Evolutionary conservation across 2,113 vertebrate species (phyloP), one percentile per base, ranked within the genome.

Genomic region (Egretta garzetta): DNA sequence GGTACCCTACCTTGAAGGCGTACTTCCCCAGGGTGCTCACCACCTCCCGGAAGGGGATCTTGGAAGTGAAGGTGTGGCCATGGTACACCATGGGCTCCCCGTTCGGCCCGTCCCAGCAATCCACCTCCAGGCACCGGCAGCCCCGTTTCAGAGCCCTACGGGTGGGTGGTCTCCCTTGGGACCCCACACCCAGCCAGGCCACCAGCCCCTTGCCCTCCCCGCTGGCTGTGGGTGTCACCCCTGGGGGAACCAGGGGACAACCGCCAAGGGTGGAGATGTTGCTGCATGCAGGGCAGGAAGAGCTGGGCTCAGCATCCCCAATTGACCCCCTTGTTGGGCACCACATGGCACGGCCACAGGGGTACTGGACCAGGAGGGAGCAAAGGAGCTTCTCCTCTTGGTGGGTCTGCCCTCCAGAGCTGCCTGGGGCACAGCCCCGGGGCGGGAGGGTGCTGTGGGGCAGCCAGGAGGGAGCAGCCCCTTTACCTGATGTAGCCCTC

Each of bases 61-160:
- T 99, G 72, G 99, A 99, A 30, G 99, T 99, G 83, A 99, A 97
- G 11, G 99, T 99, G 96, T 99, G 99, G 72, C 99, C 99, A 0
- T 99, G 99, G 92, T 99, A 99, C 73, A 99, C 99, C 5, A 99
- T 94, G 5, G 99, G 99, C 85, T 99, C 99, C 76, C 99, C 99
- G 2, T 98, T 98, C 4, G 98, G 97, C 81, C 99, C 99, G 8
- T 99, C 99, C 99, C 99, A 99, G 94, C 99, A 98, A 96, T 99
- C 99, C 93, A 99, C 98, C 95, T 99, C 99, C 39, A 99, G 98
- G 50, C 99, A 99, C 41, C 99, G 99, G 90, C 99, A 99, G 27
- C 99, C 99, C 77, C 99, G 97, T 96, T 99, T 99, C 96, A 99
- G 97, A 63, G 99, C 98, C 96, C 98, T 99, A 84, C 1, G 80